phyloP scores from a whole-genome alignment of 2,113 vertebrate species.

The Clarias magur region DNA sequence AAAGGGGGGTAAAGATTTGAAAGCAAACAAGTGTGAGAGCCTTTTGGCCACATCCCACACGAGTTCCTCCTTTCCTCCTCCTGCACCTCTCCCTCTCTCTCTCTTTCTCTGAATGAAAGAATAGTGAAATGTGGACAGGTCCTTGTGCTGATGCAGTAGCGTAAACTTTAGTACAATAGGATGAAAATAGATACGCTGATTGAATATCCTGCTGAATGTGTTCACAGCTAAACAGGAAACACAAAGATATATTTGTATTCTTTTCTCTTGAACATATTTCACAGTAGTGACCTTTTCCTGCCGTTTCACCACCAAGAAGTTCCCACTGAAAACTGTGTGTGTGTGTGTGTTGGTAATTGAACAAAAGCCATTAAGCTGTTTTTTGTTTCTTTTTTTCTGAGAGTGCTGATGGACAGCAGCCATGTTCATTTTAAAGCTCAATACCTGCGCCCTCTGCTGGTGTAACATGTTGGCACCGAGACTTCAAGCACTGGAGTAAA shows the following conservation, averaged over 20 bases:
- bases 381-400: not conserved
- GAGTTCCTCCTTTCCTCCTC: not conserved
- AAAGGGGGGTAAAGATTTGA: slow-evolving; percentile 66
- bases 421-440: not conserved
- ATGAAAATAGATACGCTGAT: slow-evolving; percentile 5
- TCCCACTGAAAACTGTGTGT: not conserved
- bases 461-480: not conserved
- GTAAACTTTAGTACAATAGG: slow-evolving; percentile 18
- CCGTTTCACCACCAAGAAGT: not conserved
- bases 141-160: not conserved
- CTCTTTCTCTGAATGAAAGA: not conserved
- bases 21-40: slow-evolving; percentile 64
- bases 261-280: slow-evolving; percentile 31
- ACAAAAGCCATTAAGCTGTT: not conserved
- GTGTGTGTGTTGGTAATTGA: not conserved
- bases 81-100: not conserved
- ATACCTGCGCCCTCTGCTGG: not conserved
- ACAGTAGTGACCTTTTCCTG: slow-evolving; percentile 32
- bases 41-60: slow-evolving; percentile 29
- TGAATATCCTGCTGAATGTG: slow-evolving; percentile 37
- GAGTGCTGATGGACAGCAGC: slow-evolving; percentile 38
- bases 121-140: not conserved
- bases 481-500: not conserved
- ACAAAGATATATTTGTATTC: slow-evolving; percentile 21
- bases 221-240: slow-evolving; percentile 44